Base-by-base conservation (phyloP, 92 coral and sea anemone species). In the Epizoanthus ramosus region DNA sequence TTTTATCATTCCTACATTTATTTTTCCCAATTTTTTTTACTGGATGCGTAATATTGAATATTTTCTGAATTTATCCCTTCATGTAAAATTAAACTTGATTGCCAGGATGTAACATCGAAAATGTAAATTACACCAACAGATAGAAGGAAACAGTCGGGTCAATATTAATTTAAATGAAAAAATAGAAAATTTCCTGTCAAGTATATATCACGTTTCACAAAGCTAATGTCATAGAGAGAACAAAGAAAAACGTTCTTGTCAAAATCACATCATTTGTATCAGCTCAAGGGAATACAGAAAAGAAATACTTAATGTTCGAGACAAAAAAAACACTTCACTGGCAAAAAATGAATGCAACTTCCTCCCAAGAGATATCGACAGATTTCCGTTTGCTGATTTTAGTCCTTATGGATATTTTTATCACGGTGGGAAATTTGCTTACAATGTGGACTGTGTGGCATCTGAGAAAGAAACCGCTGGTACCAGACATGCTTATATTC, bases 371-470 rank as follows among this genome's bases (percentile, higher is more conserved):
- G 23, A 45, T 83, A 18, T 23, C 41, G 33, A 83, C 65, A 3
- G 65, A 24, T 70, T 43, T 35, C 69, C 33, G 9, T 35, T 54
- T 39, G 37, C 13, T 60, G 17, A 43, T 71, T 79, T 60, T 83
- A 23, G 33, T 79, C 16, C 18, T 79, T 14, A 3, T 79, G 19
- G 71, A 41, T 59, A 45, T 79, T 0, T 1, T 60, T 23, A 79
- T 79, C 33, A 52, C n/a, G 9, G 57, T 17, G 3, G 83, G 83
- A 19, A 79, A 79, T 54, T 17, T 16, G 31, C 24, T 79, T 24
- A 79, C 71, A 39, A 79, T 79, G 83, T 54, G 58, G 5, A 79
- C 83, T 3, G 83, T 37, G 21, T 79, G 61, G 83, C 37, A 67
- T 9, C 33, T 60, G 58, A 25, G 83, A 60, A 79, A 61, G 56